phyloP scores from a whole-genome alignment of 2,113 vertebrate species.

The Gambusia holbrooki region DNA sequence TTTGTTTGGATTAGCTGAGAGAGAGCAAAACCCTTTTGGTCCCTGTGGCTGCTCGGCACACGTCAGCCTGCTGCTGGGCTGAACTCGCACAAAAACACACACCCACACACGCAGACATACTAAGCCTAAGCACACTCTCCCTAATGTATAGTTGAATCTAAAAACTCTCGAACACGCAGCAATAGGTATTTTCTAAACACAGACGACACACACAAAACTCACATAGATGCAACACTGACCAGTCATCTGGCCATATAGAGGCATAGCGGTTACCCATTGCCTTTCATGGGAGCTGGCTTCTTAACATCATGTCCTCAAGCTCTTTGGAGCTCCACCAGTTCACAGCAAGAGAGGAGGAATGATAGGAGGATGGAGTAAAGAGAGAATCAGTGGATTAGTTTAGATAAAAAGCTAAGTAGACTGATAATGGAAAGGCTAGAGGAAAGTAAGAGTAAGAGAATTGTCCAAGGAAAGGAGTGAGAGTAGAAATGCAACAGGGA shows the following conservation, averaged over 20 bases:
- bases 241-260: constrained; percentile 81
- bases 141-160: constrained; percentile 18
- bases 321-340: constrained; percentile 46
- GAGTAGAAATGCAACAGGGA: constrained; percentile 25
- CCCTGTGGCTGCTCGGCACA: constrained; percentile 69
- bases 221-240: constrained; percentile 30
- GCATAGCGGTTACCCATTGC: constrained; percentile 76
- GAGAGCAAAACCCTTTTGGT: constrained; percentile 74
- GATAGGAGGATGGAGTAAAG: neutral
- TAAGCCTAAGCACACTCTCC: constrained; percentile 14
- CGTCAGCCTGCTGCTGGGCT: constrained; percentile 70
- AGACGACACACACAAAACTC: constrained; percentile 14
- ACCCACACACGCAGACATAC: constrained; percentile 27
- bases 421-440: constrained; percentile 17
- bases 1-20: constrained; percentile 83
- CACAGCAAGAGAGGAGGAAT: constrained; percentile 28
- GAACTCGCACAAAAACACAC: constrained; percentile 45
- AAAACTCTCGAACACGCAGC: constrained; percentile 19
- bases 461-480: constrained; percentile 15
- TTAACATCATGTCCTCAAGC: constrained; percentile 65
- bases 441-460: neutral
- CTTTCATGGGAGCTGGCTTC: constrained; percentile 81
- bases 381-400: constrained; percentile 38
- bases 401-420: constrained; percentile 35
- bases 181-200: constrained; percentile 23